phyloP scores from a whole-genome alignment of 1,140 invertebrate species.

The Lucilia cuprina region DNA sequence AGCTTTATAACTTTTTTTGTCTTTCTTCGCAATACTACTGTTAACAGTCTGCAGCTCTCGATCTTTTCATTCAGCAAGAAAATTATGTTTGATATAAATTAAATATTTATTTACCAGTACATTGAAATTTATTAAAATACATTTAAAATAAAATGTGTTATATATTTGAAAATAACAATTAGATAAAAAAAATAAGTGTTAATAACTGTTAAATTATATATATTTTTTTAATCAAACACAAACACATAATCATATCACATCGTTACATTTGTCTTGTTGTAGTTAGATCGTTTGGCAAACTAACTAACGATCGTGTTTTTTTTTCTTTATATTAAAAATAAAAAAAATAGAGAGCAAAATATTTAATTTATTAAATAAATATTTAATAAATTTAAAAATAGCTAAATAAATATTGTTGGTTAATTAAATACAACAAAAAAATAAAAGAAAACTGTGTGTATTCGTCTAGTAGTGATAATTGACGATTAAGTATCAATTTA shows the following conservation, averaged over 20 bases:
- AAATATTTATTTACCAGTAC: neutral
- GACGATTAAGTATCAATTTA: constrained; percentile 37
- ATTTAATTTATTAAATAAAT: neutral
- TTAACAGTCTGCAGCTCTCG: neutral
- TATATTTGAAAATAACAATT: neutral
- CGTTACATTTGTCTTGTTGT: neutral
- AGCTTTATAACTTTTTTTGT: constrained; percentile 24
- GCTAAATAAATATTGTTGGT: constrained; percentile 9
- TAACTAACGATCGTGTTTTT: no score
- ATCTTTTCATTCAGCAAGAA: neutral
- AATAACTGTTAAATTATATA: constrained; percentile 4
- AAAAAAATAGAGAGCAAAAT: neutral
- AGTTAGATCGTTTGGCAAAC: no score
- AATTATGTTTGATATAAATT: neutral
- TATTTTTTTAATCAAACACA: neutral
- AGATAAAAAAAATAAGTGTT: neutral
- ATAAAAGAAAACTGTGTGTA: neutral
- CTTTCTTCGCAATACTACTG: no score
- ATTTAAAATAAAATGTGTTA: neutral
- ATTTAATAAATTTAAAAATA: constrained; percentile 20
- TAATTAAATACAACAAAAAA: neutral
- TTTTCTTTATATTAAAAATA: no score
- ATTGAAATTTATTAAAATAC: neutral
- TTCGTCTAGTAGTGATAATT: constrained; percentile 18
- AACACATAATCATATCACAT: neutral